A percentile compares a stretch with the other conserved stretches of the same genome.
Conservation (phyloP, 2,888 invertebrate species). For the Polyploca ridens region DNA sequence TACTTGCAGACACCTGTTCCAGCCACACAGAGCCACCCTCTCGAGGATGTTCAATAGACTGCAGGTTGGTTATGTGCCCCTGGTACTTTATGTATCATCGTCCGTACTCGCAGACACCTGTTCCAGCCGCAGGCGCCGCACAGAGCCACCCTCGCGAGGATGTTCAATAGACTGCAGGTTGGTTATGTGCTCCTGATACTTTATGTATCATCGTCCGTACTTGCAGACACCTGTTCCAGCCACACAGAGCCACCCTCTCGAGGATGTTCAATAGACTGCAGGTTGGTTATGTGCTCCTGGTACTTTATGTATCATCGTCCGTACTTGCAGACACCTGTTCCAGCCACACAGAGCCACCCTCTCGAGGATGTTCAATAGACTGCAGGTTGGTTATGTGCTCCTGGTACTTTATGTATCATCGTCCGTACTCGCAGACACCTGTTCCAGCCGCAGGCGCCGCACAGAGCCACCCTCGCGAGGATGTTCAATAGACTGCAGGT, state of each 20-base stretch:
- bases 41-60: conserved; percentile 89
- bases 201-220: too few species aligned
- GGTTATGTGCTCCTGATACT: conserved; percentile 23
- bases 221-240: too few species aligned
- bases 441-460: conserved; percentile 73
- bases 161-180: conserved; percentile 89
- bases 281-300: too few species aligned
- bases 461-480: conserved; percentile 84
- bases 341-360: conserved; percentile 77
- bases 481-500: conserved; percentile 89
- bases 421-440: conserved; percentile 85
- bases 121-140: conserved; percentile 62
- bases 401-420: conserved; percentile 48
- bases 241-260: too few species aligned
- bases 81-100: conserved; percentile 16
- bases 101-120: too few species aligned
- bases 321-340: conserved; percentile 84
- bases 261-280: too few species aligned
- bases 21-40: conserved; percentile 81
- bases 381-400: conserved; percentile 77
- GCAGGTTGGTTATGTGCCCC: conserved; percentile 64
- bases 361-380: conserved; percentile 88
- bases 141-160: conserved; percentile 84
- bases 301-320: conserved; percentile 67
- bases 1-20: conserved; percentile 84